Conservation (phyloP, 2,113 vertebrate genomes). For the Passer domesticus region DNA sequence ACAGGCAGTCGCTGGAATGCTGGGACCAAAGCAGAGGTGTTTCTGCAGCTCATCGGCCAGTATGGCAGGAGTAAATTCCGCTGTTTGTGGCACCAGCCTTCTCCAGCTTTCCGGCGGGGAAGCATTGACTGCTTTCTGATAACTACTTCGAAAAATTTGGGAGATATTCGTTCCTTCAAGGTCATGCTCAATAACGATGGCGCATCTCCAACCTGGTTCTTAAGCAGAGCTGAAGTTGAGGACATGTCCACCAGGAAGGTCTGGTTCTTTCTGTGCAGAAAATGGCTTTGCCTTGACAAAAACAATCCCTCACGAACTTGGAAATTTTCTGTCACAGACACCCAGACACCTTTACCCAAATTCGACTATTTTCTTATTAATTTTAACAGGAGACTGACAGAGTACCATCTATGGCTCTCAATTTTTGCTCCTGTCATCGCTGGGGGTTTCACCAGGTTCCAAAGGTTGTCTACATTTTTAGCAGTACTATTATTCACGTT, state of each 20-base stretch:
- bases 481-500: conserved; percentile 60
- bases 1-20: conserved; percentile 70
- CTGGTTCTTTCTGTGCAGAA: conserved; percentile 75
- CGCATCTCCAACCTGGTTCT: conserved; percentile 63
- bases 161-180: conserved; percentile 61
- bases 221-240: conserved; percentile 75
- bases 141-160: conserved; percentile 52
- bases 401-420: conserved; percentile 65
- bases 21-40: conserved; percentile 66
- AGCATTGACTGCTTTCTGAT: conserved; percentile 69
- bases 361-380: conserved; percentile 67
- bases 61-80: conserved; percentile 1
- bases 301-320: background rate
- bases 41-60: conserved; percentile 61
- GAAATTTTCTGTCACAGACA: conserved; percentile 12
- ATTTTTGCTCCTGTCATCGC: background rate
- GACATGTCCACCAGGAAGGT: conserved; percentile 21
- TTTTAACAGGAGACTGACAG: background rate
- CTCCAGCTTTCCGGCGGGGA: conserved; percentile 42
- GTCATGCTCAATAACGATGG: conserved; percentile 69
- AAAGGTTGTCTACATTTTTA: conserved; percentile 70
- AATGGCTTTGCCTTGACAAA: conserved; percentile 65
- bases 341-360: conserved; percentile 2
- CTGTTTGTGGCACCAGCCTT: conserved; percentile 53
- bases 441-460: conserved; percentile 60